Percentiles rank a stretch among this genome's conserved stretches.
phyloP scores from a whole-genome alignment of 2,113 vertebrate species.

The western clawed frog (Xenopus tropicalis) region UCB_Xtro_10.0 CM004447.2:65180501-65181000 shows the following conservation, averaged over 20 bases:
- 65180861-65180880: constrained; percentile 99
- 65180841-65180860: constrained; percentile 94
- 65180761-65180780: constrained; percentile 92
- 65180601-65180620: constrained; percentile 82
- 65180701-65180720: constrained; percentile 83
- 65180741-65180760: constrained; percentile 98
- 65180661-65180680: constrained; percentile 83
- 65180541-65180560: constrained; percentile 87
- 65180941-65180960: constrained; percentile 78
- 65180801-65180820: constrained; percentile 98
- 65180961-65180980: constrained; percentile 83
- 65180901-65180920: constrained; percentile 97
- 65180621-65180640: constrained; percentile 78
- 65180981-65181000: constrained; percentile 85
- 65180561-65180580: constrained; percentile 83
- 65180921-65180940: constrained; percentile 94
- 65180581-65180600: constrained; percentile 80
- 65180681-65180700: constrained; percentile 87
- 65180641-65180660: constrained; percentile 85
- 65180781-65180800: constrained; percentile 97
- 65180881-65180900: constrained; percentile 98
- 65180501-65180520: constrained; percentile 85
- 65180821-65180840: constrained; percentile 93
- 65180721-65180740: constrained; percentile 95
- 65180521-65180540: constrained; percentile 82